Evolutionary conservation across 2,113 vertebrate genomes (phyloP), one percentile per base, ranked within the genome.

Genomic region (Chloropsis hardwickii): DNA sequence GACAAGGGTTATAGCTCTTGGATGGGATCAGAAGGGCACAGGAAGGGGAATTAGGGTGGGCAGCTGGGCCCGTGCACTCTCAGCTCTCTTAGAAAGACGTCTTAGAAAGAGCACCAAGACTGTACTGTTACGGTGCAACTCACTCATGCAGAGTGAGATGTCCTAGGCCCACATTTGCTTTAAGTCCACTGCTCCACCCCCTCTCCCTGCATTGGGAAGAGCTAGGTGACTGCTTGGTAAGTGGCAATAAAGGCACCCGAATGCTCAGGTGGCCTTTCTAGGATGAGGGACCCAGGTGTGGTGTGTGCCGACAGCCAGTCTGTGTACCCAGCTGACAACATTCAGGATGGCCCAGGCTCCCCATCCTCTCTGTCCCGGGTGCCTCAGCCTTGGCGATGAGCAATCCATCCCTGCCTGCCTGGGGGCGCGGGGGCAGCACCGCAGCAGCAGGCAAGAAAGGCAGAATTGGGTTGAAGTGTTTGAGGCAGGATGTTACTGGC

Each of bases 61-160:
- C 35, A 69, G 17, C 16, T 0, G 1, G 14, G 15, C 42, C 54
- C 18, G 10, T 3, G 8, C 0, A 0, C 11, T 54, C 42, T 71
- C 60, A 85, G 51, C 50, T 64, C 20, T 35, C 57, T 58, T 28
- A 45, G 47, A 27, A 62, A 76, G 62, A 14, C 31, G 25, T 16
- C 44, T 58, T 50, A 66, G 51, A 25, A 84, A 54, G n/a, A 35
- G 10, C 33, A 48, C 42, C 20, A 31, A 12, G 40, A 20, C n/a
- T 66, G 19, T 28, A 9, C 54, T 22, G 22, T 47, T 64, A 35
- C 9, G 5, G 15, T 28, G 37, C 13, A 51, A 9, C 24, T 66
- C 42, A 24, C 22, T n/a, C 57, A 18, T 14, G n/a, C 2, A 6
- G 21, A 54, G 11, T 6, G 10, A 31, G 31, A 72, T 3, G 7